A percentile compares a stretch with the other conserved stretches of the same genome.
Evolutionary conservation across 2,113 vertebrate species (phyloP).

Genomic region (Uropsilus gracilis): DNA sequence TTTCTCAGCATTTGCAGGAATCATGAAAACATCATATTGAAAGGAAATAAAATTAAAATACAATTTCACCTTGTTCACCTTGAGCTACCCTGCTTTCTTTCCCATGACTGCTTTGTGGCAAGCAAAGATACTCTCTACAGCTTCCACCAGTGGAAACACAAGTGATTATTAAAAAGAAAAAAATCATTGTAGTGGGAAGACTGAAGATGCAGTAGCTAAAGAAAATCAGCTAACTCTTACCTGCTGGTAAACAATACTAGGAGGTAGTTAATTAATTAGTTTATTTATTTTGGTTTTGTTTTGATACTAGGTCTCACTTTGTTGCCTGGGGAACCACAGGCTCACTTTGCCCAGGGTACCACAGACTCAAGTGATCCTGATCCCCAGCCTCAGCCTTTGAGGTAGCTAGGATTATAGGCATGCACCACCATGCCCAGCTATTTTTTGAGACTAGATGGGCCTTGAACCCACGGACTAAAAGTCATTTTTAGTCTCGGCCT

Average conservation of each 20-base stretch:
- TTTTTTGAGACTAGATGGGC: too few relatives aligned
- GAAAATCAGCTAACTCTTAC: neutral
- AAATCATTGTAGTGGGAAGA: neutral
- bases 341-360: too few relatives aligned
- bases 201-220: neutral
- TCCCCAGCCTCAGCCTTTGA: too few relatives aligned
- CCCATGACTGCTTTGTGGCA: neutral
- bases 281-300: too few relatives aligned
- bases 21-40: neutral
- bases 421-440: too few relatives aligned
- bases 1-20: neutral
- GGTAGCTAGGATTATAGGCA: too few relatives aligned
- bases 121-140: neutral
- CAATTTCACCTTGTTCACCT: neutral
- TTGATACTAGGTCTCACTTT: too few relatives aligned
- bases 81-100: neutral
- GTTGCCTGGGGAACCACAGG: too few relatives aligned
- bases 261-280: constrained; percentile 17
- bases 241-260: neutral
- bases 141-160: neutral
- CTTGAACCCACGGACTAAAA: too few relatives aligned
- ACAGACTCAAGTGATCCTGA: too few relatives aligned
- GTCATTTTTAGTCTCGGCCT: too few relatives aligned
- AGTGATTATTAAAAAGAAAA: neutral
- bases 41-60: neutral